A percentile compares a stretch with the other conserved stretches of the same genome.
These are phyloP conservation scores for Heteromurus nitidus DNA, from an alignment of 2,888 invertebrate species.

Conservation along the genomic window DNA sequence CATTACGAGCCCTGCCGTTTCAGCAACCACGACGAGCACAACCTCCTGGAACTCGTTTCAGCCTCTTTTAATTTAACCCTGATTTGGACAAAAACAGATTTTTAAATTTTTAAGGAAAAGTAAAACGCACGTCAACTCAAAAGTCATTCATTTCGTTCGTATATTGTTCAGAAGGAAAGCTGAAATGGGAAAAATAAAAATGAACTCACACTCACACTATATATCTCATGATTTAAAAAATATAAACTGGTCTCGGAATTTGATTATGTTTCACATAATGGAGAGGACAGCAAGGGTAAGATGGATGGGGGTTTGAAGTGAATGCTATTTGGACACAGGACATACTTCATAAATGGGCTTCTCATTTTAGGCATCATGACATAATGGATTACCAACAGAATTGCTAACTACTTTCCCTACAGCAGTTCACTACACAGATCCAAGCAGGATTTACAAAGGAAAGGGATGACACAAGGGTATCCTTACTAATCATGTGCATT, in stretches of 20 bases:
- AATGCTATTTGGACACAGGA: not conserved
- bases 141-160: too few relatives aligned
- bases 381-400: not conserved
- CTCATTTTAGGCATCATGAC: conserved; percentile 7
- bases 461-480: conserved; percentile 23
- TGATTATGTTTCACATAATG: not conserved
- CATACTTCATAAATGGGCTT: not conserved
- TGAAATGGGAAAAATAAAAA: too few relatives aligned
- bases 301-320: conserved; percentile 36
- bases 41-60: too few relatives aligned
- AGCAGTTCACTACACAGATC: not conserved
- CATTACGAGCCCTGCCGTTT: not conserved
- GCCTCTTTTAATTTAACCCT: too few relatives aligned
- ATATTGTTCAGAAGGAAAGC: too few relatives aligned
- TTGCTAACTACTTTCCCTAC: not conserved
- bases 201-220: too few relatives aligned
- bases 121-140: too few relatives aligned
- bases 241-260: too few relatives aligned
- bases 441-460: not conserved
- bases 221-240: too few relatives aligned
- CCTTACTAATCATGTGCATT: not conserved
- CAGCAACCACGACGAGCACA: not conserved
- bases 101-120: too few relatives aligned
- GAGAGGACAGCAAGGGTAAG: not conserved
- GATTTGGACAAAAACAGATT: not conserved